Conservation (phyloP, 2,888 invertebrate species). For the Rhagium mordax region DNA sequence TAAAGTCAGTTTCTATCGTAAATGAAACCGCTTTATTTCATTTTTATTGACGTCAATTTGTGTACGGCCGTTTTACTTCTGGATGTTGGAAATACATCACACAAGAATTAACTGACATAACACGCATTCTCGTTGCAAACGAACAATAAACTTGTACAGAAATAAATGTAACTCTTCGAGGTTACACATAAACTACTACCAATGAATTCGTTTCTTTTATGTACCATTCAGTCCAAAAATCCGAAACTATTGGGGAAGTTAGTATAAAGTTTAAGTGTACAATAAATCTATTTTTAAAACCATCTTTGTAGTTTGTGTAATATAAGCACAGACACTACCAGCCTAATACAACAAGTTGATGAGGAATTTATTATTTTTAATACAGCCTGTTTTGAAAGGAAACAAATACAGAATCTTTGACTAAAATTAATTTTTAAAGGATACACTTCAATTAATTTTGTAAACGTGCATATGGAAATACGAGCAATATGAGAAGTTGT, state of each 20-base stretch:
- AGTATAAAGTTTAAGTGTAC: background rate
- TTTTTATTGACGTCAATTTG: background rate
- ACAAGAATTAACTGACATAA: background rate
- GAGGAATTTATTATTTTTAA: background rate
- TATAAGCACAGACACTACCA: background rate
- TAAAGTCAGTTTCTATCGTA: background rate
- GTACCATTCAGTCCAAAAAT: background rate
- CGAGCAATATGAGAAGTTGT: no score
- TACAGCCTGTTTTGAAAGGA: background rate
- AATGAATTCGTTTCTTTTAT: background rate
- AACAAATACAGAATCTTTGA: background rate
- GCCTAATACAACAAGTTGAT: background rate
- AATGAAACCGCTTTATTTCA: background rate
- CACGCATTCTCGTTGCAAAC: background rate
- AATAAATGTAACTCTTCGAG: background rate
- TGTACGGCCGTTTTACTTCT: background rate
- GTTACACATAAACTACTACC: constrained; percentile 3
- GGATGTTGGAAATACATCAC: background rate
- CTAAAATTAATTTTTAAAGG: background rate
- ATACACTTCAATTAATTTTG: no score
- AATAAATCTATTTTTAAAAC: constrained; percentile 12
- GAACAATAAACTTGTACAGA: constrained; percentile 13
- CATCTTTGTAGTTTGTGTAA: constrained; percentile 2
- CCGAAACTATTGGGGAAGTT: background rate
- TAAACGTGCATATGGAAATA: no score